Evolutionary conservation across 2,797 vertebrate genomes (phyloP).

Genomic region (Brachyrhaphis roseni): DNA sequence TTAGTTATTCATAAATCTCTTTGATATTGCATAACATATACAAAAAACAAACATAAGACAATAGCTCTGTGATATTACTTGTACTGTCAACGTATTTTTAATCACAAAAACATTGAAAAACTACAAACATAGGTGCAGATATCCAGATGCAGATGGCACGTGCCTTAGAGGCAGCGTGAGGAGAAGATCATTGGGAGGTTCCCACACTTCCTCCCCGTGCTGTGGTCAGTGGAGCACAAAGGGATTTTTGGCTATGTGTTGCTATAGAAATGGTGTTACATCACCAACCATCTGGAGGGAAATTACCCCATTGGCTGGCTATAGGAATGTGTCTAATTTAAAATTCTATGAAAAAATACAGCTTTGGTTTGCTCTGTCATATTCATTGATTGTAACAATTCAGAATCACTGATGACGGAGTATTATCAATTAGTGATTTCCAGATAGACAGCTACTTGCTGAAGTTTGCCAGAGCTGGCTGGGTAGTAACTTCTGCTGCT

Average conservation of each 20-base stretch:
- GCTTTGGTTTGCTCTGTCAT: background rate
- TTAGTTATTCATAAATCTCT: background rate
- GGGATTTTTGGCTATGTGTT: constrained; percentile 31
- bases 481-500: background rate
- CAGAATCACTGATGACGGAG: background rate
- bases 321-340: background rate
- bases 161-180: constrained; percentile 39
- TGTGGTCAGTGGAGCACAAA: constrained; percentile 55
- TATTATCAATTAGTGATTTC: background rate
- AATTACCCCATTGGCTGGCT: constrained; percentile 34
- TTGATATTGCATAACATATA: background rate
- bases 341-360: background rate
- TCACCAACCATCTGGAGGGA: constrained; percentile 66
- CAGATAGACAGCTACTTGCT: background rate
- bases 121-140: background rate
- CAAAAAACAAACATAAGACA: background rate
- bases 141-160: constrained; percentile 44
- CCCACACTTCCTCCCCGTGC: constrained; percentile 62
- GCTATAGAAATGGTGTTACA: constrained; percentile 54
- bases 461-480: background rate
- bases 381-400: background rate
- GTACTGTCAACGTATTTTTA: background rate
- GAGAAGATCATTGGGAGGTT: constrained; percentile 59
- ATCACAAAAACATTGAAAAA: background rate
- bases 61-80: background rate